phyloP scores from a whole-genome alignment of 2,113 vertebrate species.

The Sander vitreus region DNA sequence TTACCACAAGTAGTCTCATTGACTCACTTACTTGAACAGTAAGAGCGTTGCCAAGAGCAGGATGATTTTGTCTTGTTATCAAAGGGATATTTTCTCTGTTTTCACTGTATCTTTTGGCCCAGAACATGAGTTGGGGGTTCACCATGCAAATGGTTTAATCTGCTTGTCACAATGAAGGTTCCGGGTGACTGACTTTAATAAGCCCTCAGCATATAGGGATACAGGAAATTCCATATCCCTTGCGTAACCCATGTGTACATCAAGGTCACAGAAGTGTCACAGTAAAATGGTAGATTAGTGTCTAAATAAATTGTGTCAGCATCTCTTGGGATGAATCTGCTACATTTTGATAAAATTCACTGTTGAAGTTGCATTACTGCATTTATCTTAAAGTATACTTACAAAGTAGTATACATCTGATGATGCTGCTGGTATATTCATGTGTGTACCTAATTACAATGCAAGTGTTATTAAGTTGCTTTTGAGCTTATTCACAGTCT shows the following conservation, averaged over 20 bases:
- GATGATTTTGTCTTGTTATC: conserved; percentile 61
- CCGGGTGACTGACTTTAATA: conserved; percentile 79
- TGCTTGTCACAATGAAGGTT: conserved; percentile 82
- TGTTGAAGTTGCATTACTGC: conserved; percentile 6
- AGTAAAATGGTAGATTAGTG: conserved; percentile 63
- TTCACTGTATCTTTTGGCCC: conserved; percentile 73
- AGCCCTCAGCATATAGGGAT: conserved; percentile 74
- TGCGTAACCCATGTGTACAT: conserved; percentile 69
- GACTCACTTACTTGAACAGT: conserved; percentile 32
- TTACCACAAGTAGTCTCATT: conserved; percentile 49
- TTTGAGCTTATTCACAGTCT: not conserved
- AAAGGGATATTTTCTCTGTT: conserved; percentile 62
- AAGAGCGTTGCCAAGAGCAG: conserved; percentile 24
- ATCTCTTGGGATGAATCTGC: conserved; percentile 46
- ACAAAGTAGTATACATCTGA: not conserved
- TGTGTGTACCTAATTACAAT: not conserved
- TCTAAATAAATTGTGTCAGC: conserved; percentile 55
- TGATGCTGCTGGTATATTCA: not conserved
- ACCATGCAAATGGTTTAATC: conserved; percentile 78
- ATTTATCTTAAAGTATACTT: not conserved
- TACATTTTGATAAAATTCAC: conserved; percentile 51
- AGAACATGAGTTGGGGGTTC: conserved; percentile 67
- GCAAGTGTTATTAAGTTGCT: conserved; percentile 4
- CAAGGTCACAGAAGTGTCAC: conserved; percentile 73
- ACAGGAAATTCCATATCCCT: conserved; percentile 71